A percentile compares a stretch with the other conserved stretches of the same genome.
Conservation (phyloP, 2,888 invertebrate species). For the Cephus rjabovi region DNA sequence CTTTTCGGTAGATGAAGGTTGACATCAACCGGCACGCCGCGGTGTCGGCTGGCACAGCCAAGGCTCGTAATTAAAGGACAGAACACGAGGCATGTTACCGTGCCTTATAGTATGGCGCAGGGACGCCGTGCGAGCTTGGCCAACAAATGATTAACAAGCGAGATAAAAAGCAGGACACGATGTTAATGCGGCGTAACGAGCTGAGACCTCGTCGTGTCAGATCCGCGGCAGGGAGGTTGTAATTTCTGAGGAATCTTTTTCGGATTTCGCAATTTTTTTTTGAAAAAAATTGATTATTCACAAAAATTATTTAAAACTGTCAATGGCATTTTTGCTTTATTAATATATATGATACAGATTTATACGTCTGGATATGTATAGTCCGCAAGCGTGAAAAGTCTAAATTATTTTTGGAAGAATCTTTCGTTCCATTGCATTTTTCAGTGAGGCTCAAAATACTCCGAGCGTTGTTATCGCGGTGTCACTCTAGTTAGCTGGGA, state of each 20-base stretch:
- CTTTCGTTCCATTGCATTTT: conserved; percentile 22
- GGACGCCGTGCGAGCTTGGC: conserved; percentile 25
- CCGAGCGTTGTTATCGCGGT: conserved; percentile 29
- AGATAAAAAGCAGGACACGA: conserved; percentile 51
- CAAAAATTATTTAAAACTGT: conserved; percentile 11
- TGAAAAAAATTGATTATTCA: conserved; percentile 14
- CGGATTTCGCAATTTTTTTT: conserved; percentile 27
- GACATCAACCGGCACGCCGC: conserved; percentile 7
- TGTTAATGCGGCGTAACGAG: conserved; percentile 52
- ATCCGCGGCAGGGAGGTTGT: conserved; percentile 25
- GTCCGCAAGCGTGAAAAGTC: not conserved
- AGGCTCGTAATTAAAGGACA: conserved; percentile 28
- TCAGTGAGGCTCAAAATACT: conserved; percentile 30
- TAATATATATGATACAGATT: not conserved
- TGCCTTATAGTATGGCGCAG: not conserved
- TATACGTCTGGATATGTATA: not conserved
- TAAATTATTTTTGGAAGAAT: not conserved
- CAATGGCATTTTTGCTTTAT: not conserved
- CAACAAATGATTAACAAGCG: conserved; percentile 50
- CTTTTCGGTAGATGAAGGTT: conserved; percentile 3
- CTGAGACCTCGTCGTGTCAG: conserved; percentile 30
- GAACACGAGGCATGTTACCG: conserved; percentile 16
- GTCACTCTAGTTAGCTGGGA: conserved; percentile 30
- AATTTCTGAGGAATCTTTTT: conserved; percentile 24
- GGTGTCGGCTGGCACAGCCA: not conserved